phyloP scores from a whole-genome alignment of 2,888 invertebrate species.

The Netelia inedita region DNA sequence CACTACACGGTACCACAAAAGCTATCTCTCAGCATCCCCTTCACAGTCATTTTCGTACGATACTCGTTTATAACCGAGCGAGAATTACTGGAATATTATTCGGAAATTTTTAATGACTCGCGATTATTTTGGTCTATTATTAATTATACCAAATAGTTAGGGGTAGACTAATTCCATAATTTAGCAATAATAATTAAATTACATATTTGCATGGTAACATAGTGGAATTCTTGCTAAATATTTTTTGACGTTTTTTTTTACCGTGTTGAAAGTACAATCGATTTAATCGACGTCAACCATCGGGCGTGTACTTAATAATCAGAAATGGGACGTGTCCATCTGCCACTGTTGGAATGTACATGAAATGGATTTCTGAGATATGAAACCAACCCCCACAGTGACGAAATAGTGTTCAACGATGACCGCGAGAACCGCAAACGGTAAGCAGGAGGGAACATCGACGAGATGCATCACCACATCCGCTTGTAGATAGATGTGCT shows the following conservation, averaged over 20 bases:
- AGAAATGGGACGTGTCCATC: constrained; percentile 63
- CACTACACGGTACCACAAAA: not conserved
- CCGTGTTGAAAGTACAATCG: constrained; percentile 19
- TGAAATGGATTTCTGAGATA: constrained; percentile 47
- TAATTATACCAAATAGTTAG: not conserved
- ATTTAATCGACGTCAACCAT: constrained; percentile 9
- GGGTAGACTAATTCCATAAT: no score
- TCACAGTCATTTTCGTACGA: constrained; percentile 28
- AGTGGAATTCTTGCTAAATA: no score
- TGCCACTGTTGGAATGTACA: constrained; percentile 50
- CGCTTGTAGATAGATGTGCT: constrained; percentile 68
- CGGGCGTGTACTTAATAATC: constrained; percentile 28
- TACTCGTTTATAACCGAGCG: constrained; percentile 21
- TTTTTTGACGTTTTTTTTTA: not conserved
- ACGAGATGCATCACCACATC: constrained; percentile 67
- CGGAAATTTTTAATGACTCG: constrained; percentile 67
- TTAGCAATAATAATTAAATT: no score
- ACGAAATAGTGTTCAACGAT: constrained; percentile 48
- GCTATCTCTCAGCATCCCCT: not conserved
- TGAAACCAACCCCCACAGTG: constrained; percentile 10
- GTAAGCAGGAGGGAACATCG: constrained; percentile 19
- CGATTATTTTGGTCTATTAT: not conserved
- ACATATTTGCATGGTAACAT: no score
- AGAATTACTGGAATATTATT: constrained; percentile 43
- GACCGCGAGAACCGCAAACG: constrained; percentile 13